These are phyloP conservation scores for Pseudachorutes palmiensis DNA, from an alignment of 1,140 invertebrate species.

Conservation along the genomic window DNA sequence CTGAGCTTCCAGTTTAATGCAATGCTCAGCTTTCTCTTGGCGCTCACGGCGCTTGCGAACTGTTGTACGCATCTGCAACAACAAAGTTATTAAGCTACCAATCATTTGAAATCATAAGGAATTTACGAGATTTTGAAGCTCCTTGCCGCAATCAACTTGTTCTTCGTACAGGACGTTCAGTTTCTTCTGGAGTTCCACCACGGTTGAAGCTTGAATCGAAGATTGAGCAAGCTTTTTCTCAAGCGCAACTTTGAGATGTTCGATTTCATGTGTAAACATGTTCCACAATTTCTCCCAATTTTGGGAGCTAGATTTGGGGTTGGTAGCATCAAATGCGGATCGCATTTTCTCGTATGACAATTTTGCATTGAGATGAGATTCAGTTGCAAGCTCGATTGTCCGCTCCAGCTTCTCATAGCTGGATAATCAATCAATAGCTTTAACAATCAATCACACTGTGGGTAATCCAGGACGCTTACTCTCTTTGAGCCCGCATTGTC, in stretches of 20 bases:
- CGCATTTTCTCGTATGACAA: constrained; percentile 34
- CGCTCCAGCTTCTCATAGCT: constrained; percentile 21
- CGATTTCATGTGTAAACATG: constrained; percentile 30
- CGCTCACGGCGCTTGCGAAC: constrained; percentile 29
- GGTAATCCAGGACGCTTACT: not conserved
- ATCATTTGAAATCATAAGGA: not conserved
- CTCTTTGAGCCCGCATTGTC: constrained; percentile 24
- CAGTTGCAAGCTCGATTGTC: constrained; percentile 19
- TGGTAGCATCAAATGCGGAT: constrained; percentile 26
- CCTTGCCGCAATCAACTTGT: constrained; percentile 28
- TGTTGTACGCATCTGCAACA: constrained; percentile 25
- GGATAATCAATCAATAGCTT: not conserved
- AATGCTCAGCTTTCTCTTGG: constrained; percentile 36
- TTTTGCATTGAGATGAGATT: constrained; percentile 32
- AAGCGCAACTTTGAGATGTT: constrained; percentile 28
- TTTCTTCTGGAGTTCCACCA: constrained; percentile 20
- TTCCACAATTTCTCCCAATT: constrained; percentile 32
- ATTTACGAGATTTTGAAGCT: constrained; percentile 32
- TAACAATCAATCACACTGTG: not conserved
- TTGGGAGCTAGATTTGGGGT: constrained; percentile 20
- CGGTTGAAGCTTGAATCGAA: constrained; percentile 13
- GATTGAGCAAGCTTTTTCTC: constrained; percentile 28
- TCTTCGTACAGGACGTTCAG: constrained; percentile 32
- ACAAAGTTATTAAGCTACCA: not conserved
- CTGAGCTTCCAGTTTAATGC: constrained; percentile 34